Evolutionary conservation across 2,888 invertebrate species (phyloP).

Genomic region (Leucozona laternaria): DNA sequence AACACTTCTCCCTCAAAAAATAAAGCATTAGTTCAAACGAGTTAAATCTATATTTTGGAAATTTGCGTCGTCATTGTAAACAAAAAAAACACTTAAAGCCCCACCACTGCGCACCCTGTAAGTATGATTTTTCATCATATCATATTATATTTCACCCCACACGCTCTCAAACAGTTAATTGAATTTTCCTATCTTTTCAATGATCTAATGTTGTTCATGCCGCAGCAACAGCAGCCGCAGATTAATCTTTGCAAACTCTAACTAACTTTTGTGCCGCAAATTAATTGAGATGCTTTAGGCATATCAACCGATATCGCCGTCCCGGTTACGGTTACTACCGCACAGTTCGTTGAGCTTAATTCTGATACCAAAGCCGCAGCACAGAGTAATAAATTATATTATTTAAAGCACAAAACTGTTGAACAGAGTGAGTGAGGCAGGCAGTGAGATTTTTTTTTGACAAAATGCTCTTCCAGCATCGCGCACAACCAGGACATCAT

Average conservation of each 20-base stretch:
- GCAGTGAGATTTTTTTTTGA: background rate
- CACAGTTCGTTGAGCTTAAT: slow-evolving; percentile 40
- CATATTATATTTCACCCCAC: slow-evolving; percentile 6
- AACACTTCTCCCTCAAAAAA: too few species aligned
- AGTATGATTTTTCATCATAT: background rate
- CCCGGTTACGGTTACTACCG: slow-evolving; percentile 28
- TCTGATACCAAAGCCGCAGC: slow-evolving; percentile 44
- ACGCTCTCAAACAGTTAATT: slow-evolving; percentile 45
- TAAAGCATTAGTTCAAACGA: too few species aligned
- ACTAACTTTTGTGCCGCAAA: slow-evolving; percentile 58
- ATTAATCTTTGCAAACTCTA: slow-evolving; percentile 45
- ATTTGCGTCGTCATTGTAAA: background rate
- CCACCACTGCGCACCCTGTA: too few species aligned
- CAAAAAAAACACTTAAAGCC: too few species aligned
- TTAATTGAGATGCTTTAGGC: slow-evolving; percentile 63
- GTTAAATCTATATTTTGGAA: too few species aligned
- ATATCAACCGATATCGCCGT: slow-evolving; percentile 49
- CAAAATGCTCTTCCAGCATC: slow-evolving; percentile 16
- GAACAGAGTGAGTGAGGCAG: background rate
- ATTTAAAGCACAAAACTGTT: slow-evolving; percentile 33
- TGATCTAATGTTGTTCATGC: slow-evolving; percentile 50
- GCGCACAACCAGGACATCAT: slow-evolving; percentile 15
- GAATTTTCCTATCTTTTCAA: slow-evolving; percentile 51
- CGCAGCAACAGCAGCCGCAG: slow-evolving; percentile 44
- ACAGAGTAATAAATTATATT: slow-evolving; percentile 61